Evolutionary conservation across 2,113 vertebrate genomes (phyloP).

Genomic region (Dascyllus trimaculatus): DNA sequence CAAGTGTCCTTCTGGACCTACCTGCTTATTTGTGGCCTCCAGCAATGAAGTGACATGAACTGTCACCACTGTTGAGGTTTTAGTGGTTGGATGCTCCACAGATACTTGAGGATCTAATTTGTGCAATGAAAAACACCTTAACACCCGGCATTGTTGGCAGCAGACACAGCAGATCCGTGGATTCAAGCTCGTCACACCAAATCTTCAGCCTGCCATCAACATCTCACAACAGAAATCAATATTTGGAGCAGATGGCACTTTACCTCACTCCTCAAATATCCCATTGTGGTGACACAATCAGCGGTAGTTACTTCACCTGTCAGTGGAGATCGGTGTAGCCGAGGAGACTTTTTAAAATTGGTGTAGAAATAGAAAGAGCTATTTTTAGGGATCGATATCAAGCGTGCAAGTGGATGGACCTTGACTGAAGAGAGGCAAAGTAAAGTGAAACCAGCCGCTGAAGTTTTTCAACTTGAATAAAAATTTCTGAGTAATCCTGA

Average conservation of each 20-base stretch:
- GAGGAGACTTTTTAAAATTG: too few species aligned
- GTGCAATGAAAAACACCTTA: neutral
- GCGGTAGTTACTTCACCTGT: too few species aligned
- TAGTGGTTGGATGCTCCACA: neutral
- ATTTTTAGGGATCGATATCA: too few species aligned
- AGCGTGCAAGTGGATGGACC: too few species aligned
- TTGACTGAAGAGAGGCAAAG: too few species aligned
- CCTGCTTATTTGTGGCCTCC: neutral
- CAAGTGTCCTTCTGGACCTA: too few species aligned
- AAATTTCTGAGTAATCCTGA: neutral
- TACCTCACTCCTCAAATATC: neutral
- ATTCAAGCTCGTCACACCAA: neutral
- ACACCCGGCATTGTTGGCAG: neutral
- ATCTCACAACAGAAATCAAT: constrained; percentile 17
- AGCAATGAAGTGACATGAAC: neutral
- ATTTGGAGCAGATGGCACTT: neutral
- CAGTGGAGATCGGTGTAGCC: too few species aligned
- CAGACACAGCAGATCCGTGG: neutral
- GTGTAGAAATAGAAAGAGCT: too few species aligned
- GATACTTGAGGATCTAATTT: neutral
- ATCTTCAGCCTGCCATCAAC: constrained; percentile 10
- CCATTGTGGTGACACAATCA: constrained; percentile 5
- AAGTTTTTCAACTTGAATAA: neutral
- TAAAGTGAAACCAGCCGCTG: too few species aligned
- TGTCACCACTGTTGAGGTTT: neutral